A percentile compares a stretch with the other conserved stretches of the same genome.
phyloP scores from a whole-genome alignment of 2,113 vertebrate species.

The Pluvialis apricaria region DNA sequence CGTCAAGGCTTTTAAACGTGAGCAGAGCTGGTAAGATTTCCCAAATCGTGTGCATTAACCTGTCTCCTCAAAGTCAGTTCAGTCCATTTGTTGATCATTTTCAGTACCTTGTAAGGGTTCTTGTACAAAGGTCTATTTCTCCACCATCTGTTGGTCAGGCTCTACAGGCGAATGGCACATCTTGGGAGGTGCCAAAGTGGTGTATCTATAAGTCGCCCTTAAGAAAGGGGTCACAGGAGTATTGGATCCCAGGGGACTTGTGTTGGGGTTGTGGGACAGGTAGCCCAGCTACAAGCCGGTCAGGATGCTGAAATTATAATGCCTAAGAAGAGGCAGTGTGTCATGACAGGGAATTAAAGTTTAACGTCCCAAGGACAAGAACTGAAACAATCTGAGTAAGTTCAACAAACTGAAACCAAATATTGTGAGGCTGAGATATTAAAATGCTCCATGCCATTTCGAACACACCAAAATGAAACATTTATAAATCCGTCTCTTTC shows the following conservation, averaged over 20 bases:
- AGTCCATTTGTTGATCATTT: not conserved
- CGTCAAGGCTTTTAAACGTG: accelerated
- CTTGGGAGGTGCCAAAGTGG: not conserved
- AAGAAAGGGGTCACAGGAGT: not conserved
- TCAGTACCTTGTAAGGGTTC: not conserved
- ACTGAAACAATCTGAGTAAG: not conserved
- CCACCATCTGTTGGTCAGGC: not conserved
- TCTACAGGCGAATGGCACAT: not conserved
- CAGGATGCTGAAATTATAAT: not conserved
- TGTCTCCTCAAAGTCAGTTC: not conserved
- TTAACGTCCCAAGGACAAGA: not conserved
- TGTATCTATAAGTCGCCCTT: not conserved
- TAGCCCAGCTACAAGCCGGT: not conserved
- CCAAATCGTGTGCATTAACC: not conserved
- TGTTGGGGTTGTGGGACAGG: not conserved
- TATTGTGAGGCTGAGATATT: not conserved
- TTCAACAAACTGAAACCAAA: not conserved
- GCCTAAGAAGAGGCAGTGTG: not conserved
- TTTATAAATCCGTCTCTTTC: not conserved
- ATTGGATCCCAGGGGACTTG: not conserved
- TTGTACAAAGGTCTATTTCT: not conserved
- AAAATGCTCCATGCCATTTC: not conserved
- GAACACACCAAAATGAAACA: not conserved
- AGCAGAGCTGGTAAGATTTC: not conserved
- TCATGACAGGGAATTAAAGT: not conserved